Evolutionary conservation across 2,888 invertebrate genomes (phyloP).

Genomic region (Steinernema hermaphroditum): DNA sequence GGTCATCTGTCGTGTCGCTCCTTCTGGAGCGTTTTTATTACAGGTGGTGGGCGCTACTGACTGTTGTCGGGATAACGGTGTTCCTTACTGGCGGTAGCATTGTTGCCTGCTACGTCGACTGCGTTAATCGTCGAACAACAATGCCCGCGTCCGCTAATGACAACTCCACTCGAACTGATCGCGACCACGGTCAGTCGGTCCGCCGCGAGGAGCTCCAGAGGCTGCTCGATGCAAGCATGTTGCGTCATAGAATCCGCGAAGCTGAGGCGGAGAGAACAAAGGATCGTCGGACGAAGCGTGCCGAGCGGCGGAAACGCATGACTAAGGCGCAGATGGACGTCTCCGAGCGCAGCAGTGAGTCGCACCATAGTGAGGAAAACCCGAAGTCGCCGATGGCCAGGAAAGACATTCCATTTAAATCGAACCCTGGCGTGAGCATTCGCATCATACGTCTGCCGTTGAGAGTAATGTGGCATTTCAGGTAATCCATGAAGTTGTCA

Average conservation of each 20-base stretch:
- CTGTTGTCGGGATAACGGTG: neutral
- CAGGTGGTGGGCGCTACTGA: conserved; percentile 1
- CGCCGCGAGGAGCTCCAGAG: neutral
- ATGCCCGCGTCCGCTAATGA: neutral
- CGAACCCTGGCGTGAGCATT: neutral
- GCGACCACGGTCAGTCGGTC: neutral
- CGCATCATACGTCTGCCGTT: neutral
- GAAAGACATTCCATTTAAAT: neutral
- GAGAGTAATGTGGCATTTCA: neutral
- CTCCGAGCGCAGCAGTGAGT: neutral
- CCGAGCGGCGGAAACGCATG: neutral
- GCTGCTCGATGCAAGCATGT: neutral
- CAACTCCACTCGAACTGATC: neutral
- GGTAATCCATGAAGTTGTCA: neutral
- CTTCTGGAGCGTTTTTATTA: neutral
- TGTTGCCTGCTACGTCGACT: conserved; percentile 6
- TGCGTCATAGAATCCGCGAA: neutral
- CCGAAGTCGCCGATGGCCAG: neutral
- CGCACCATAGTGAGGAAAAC: conserved; percentile 2
- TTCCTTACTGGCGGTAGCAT: neutral
- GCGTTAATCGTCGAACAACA: neutral
- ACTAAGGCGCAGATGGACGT: conserved; percentile 1
- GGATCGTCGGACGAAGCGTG: neutral
- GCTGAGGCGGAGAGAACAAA: neutral
- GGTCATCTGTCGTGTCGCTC: no score